Base-by-base conservation (phyloP, 1,140 invertebrate genomes). In the Sarcophaga peregrina region DNA sequence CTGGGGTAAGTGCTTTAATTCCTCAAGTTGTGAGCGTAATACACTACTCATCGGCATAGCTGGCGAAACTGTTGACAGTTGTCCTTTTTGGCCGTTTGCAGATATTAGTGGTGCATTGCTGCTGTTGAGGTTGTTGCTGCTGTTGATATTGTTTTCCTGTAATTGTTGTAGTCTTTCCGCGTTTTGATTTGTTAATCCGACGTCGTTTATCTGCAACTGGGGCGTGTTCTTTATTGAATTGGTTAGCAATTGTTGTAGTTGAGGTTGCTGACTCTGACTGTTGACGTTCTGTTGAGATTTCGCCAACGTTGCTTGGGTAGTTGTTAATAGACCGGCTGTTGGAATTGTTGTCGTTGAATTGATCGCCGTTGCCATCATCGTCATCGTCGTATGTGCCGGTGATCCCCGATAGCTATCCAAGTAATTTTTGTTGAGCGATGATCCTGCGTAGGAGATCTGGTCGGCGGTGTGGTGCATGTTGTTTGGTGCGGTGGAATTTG, bases 401-500 rank as follows among this genome's bases (percentile, higher is more conserved):
- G 86, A 90, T 90, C 85, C 92, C 92, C 90, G 93, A 91, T 91
- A 93, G 91, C 92, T 92, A 93, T 90, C 90, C 92, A 93, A 93
- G 89, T 92, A 92, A 90, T 92, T 93, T 92, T 92, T 93, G 91
- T 91, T 90, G 90, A 85, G 87, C 86, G 87, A 90, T 91, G 87
- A 89, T 90, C 82, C 88, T 90, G 85, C 87, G 90, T 85, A 90
- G 87, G 82, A 90, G 85, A 81, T 87, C 87, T 85, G 90, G 90
- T 88, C 89, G 85, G 54, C 90, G 85, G 84, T 90, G 92, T 91
- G 93, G 93, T 88, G 93, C 93, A 91, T 96, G 95, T 90, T 95
- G 92, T 91, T 96, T 96, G 93, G 94, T 93, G 92, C 94, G 93
- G 91, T 95, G 93, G 92, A 95, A 96, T 91, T 95, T 94, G 91